Conservation (phyloP, 2,797 vertebrate genomes). For the Tokudaia tokunoshimensis region DNA sequence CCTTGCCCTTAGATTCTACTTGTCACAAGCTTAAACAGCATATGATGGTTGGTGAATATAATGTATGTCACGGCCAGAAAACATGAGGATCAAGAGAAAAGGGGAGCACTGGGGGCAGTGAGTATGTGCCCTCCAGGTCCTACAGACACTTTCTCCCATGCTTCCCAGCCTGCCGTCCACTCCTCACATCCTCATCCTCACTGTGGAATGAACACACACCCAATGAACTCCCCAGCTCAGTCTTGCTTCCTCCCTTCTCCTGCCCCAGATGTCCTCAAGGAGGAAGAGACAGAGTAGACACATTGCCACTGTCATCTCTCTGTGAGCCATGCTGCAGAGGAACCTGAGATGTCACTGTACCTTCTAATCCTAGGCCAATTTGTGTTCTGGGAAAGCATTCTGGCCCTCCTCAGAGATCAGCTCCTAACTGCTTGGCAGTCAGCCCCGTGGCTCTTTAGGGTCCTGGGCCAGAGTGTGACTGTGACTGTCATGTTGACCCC, state of each 20-base stretch:
- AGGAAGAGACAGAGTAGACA: not conserved
- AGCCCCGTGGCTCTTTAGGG: not conserved
- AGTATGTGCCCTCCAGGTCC: too few species aligned
- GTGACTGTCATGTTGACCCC: not conserved
- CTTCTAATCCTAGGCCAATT: not conserved
- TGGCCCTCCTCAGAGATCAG: not conserved
- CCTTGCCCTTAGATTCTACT: not conserved
- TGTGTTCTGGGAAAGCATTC: not conserved
- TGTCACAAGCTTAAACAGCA: not conserved
- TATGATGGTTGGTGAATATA: not conserved
- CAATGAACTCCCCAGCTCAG: not conserved
- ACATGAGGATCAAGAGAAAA: not conserved
- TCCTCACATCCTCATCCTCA: not conserved
- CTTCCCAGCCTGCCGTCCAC: too few species aligned
- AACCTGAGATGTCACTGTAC: not conserved
- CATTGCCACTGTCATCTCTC: not conserved
- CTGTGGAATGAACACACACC: not conserved
- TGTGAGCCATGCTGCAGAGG: not conserved
- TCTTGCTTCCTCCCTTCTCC: not conserved
- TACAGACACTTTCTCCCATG: accelerated
- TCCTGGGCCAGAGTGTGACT: not conserved
- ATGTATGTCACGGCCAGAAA: not conserved
- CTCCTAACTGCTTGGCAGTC: constrained; percentile 7
- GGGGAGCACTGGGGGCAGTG: too few species aligned
- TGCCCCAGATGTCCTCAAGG: not conserved